Base-by-base conservation (phyloP, 2,113 vertebrate genomes). In the Chamaetylas fuelleborni region DNA sequence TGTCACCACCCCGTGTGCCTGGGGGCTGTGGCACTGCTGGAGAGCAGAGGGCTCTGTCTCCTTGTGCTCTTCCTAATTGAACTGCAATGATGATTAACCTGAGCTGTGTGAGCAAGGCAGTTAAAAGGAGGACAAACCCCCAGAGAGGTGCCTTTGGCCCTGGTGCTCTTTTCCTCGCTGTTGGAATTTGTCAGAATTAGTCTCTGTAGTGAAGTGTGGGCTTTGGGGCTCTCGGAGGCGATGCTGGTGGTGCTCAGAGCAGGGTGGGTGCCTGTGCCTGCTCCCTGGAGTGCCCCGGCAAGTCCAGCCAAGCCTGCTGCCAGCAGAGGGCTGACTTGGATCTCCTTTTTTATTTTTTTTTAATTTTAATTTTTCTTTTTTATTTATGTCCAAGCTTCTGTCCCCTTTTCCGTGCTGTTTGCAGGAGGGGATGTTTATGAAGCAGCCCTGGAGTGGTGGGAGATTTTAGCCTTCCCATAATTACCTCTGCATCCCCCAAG, bases 291-390 rank as follows among this genome's bases (percentile, higher is more conserved):
- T 78, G 38, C 33, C 42, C 50, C 61, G 5, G 6, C 2, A 8
- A n/a, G 69, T 76, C 61, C 6, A 4, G 90, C 70, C 4, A 8
- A 92, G 5, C 1, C 38, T 76, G 74, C 80, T 45, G 81, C 97
- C 98, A 97, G 97, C 94, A 98, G 98, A 98, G 97, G 97, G 98
- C 98, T 88, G 89, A 95, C 97, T 97, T 93, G 70, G 71, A 88
- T 95, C 83, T 97, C 25, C 43, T 12, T 47, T 58, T 67, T 89
- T 14, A 0, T 5, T 28, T 40, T 40, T 14, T 5, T 11, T 8
- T 7, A 19, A 45, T 26, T 93, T 47, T 4, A 53, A 53, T 12
- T 11, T 62, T 25, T 19, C 19, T 23, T 4, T 79, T 43, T 34
- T 31, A 19, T 72, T 86, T 34, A 42, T 64, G 97, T 96, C 92